Base-by-base conservation (phyloP, 2,888 invertebrate genomes). In the Macrosiphum euphorbiae region DNA sequence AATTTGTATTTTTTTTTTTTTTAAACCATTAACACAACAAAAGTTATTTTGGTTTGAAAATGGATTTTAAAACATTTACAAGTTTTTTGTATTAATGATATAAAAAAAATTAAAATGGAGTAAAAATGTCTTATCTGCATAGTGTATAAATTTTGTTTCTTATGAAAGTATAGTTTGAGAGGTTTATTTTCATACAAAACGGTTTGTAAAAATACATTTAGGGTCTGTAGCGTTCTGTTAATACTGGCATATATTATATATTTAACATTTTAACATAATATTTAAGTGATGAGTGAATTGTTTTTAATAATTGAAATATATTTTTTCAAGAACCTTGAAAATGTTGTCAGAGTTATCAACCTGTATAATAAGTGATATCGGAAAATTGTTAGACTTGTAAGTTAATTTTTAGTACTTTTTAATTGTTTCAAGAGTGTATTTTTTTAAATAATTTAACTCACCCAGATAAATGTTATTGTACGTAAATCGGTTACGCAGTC, bases 381-480 rank as follows among this genome's bases (percentile, higher is more conserved):
- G 35, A 26, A 90, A 90, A 78, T 78, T 52, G 26, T 35, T 78
- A 26, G 26, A 7, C 24, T 78, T 50, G 7, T 78, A 90, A 50
- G 50, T 90, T 61, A 90, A 89, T 44, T 50, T 90, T 67, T 67
- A 78, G 35, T 90, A 50, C 28, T 35, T 90, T 84, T 91, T 84
- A 84, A 91, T 91, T 50, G 26, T 85, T 84, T 91, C 16, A 44
- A 55, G 52, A 84, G 84, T 84, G 52, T 84, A 44, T 85, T 41
- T 55, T 90, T 50, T 91, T 52, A 85, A 78, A 90, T 47, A 90
- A 90, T 78, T 90, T 35, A 50, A 91, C 52, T 84, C 78, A 52
- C 52, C 50, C 41, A 24, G 78, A 52, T 84, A 90, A 58, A 84
- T 35, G 0, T 5, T 16, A 78, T 78, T 41, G 35, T n/a, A 90